Base-by-base conservation (phyloP, 2,888 invertebrate species). In the Pseudeuparius sepicola region DNA sequence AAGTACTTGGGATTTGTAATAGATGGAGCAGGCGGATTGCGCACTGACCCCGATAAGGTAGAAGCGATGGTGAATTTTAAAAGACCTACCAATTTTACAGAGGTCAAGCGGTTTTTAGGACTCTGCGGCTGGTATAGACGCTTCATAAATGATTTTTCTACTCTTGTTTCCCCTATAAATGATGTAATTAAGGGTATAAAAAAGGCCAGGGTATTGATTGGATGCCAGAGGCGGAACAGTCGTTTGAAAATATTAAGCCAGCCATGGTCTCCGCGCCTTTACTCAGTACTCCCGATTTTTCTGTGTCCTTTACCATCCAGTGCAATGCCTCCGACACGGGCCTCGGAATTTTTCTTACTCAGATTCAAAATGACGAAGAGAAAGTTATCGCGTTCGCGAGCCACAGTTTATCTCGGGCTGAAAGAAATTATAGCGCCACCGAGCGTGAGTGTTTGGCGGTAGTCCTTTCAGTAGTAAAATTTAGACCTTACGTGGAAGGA, bases 51-150 rank as follows among this genome's bases (percentile, higher is more conserved):
- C 7, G 28, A 16, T 14, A 35, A 42, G 11, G 36, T 39, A 6
- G 11, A 25, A 9, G 35, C 37, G 2, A 39, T 42, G 16, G 30
- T 38, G 7, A 32, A 43, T 26, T 51, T 44, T 41, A 37, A 44
- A 2, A 29, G 14, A 4, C 48, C 50, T 2, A 35, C 27, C 15
- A 52, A 41, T 3, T 39, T 45, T 7, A 52, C 52, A 1, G 47
- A 51, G 37, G 20, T 52, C 5, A 52, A 50, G 31, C 24, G 52
- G n/a, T 49, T 55, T 27, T 17, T 51, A 1, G 52, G 52, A 3
- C 35, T 53, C 34, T 39, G 40, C 31, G 37, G 41, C n/a, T 53
- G 48, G 10, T 18, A 36, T 15, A 14, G 36, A 12, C 10, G 48
- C 4, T 49, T 50, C 31, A 26, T 53, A n/a, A 30, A 31, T 3